phyloP scores from a whole-genome alignment of 2,113 vertebrate species.

The Hepsetus odoe region DNA sequence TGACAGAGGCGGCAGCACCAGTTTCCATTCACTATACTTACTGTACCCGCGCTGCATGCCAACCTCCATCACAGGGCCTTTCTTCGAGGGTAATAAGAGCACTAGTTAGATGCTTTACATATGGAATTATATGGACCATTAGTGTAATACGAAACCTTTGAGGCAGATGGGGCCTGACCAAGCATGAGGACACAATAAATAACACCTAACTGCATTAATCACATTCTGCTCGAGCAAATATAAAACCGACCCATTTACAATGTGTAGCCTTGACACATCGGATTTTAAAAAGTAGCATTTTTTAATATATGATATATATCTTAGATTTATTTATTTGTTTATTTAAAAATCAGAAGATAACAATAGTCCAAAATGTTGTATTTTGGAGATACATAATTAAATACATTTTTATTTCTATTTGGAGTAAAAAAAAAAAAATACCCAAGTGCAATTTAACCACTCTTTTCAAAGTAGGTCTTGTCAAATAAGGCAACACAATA shows the following conservation, averaged over 20 bases:
- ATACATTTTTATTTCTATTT: too few relatives aligned
- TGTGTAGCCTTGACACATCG: too few relatives aligned
- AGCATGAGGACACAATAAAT: neutral
- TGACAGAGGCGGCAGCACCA: constrained; percentile 1
- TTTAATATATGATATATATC: too few relatives aligned
- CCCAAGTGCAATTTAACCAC: too few relatives aligned
- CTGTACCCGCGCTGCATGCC: neutral
- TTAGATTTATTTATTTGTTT: too few relatives aligned
- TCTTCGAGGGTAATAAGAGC: neutral
- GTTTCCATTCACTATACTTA: constrained; percentile 12
- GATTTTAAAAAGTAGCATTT: too few relatives aligned
- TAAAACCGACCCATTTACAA: neutral
- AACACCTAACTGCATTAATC: neutral
- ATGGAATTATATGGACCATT: neutral
- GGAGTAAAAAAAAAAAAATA: too few relatives aligned
- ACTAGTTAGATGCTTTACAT: neutral
- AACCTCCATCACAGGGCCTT: neutral
- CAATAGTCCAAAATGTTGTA: too few relatives aligned
- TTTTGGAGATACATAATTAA: too few relatives aligned
- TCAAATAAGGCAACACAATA: too few relatives aligned
- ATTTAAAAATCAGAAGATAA: too few relatives aligned
- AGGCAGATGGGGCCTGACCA: neutral
- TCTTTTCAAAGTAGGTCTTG: too few relatives aligned
- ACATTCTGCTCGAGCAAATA: neutral
- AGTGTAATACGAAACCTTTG: neutral